These are phyloP conservation scores for Globodera rostochiensis DNA, from an alignment of 1,140 invertebrate genomes.

Conservation along the genomic window DNA sequence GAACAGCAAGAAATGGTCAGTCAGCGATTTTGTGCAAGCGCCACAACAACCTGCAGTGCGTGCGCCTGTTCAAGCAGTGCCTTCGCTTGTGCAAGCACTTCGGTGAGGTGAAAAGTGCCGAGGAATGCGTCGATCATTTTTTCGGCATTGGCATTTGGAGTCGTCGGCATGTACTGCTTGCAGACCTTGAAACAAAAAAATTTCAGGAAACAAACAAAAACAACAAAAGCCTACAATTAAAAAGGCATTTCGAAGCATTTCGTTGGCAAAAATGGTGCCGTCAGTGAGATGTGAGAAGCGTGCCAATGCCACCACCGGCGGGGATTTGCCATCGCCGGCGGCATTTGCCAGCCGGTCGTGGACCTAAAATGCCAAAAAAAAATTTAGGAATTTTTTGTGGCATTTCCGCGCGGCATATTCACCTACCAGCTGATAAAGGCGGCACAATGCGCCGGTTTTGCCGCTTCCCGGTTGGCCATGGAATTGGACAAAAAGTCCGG, in stretches of 20 bases:
- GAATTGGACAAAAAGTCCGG: slow-evolving; percentile 41
- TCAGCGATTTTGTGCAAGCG: no score
- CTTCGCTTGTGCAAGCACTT: slow-evolving; percentile 47
- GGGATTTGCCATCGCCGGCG: no score
- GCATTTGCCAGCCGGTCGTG: neutral
- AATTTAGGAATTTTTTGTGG: neutral
- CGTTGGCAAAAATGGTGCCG: slow-evolving; percentile 49
- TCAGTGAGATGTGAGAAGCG: slow-evolving; percentile 45
- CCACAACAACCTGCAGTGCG: neutral
- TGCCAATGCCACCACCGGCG: slow-evolving; percentile 23
- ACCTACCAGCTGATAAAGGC: slow-evolving; percentile 37
- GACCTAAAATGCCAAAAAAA: slow-evolving; percentile 15
- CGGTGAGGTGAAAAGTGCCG: slow-evolving; percentile 41
- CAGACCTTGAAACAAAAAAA: slow-evolving; percentile 16
- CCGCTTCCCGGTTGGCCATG: slow-evolving; percentile 41
- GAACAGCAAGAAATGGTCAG: no score
- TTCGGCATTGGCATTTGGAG: neutral
- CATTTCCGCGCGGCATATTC: no score
- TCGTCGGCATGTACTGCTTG: neutral
- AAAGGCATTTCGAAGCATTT: slow-evolving; percentile 49
- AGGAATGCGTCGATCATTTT: slow-evolving; percentile 10
- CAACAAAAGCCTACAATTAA: slow-evolving; percentile 37
- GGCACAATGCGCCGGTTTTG: slow-evolving; percentile 54
- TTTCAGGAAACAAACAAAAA: neutral
- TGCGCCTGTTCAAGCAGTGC: slow-evolving; percentile 30